Conservation (phyloP, 2,113 vertebrate genomes). For the Anarrhichthys ocellatus region DNA sequence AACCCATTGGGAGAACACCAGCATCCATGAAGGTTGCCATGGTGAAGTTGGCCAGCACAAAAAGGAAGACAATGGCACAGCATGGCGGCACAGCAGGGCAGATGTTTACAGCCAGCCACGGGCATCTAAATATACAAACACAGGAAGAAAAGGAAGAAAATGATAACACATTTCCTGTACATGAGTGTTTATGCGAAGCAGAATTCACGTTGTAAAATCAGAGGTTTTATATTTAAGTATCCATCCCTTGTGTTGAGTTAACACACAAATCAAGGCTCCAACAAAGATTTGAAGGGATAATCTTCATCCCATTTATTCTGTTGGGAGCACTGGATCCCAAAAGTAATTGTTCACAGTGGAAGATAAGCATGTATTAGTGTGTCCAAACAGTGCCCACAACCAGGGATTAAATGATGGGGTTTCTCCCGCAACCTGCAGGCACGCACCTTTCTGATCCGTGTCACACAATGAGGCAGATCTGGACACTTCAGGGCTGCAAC, state of each 20-base stretch:
- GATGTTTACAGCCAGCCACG: conserved; percentile 93
- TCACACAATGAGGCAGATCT: background rate
- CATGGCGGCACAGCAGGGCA: conserved; percentile 92
- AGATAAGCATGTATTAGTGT: conserved; percentile 70
- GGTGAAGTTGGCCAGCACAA: conserved; percentile 97
- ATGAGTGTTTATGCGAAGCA: conserved; percentile 15
- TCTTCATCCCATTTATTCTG: conserved; percentile 68
- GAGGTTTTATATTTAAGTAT: conserved; percentile 8
- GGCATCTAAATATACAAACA: conserved; percentile 86
- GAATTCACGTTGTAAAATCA: background rate
- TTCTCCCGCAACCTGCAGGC: conserved; percentile 4
- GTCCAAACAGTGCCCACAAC: conserved; percentile 46
- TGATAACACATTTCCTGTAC: background rate
- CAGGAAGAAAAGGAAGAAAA: background rate
- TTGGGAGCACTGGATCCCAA: conserved; percentile 55
- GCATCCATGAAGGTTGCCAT: conserved; percentile 99
- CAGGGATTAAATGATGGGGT: conserved; percentile 59
- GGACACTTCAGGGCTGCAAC: background rate
- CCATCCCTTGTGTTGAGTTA: conserved; percentile 37
- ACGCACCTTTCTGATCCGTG: background rate
- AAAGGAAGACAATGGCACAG: conserved; percentile 94
- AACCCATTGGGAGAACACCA: conserved; percentile 96
- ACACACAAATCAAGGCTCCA: conserved; percentile 34
- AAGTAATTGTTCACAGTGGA: conserved; percentile 70
- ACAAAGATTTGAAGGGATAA: conserved; percentile 62